A percentile compares a stretch with the other conserved stretches of the same genome.
phyloP scores from a whole-genome alignment of 2,113 vertebrate species.

The Epinephelus lanceolatus region DNA sequence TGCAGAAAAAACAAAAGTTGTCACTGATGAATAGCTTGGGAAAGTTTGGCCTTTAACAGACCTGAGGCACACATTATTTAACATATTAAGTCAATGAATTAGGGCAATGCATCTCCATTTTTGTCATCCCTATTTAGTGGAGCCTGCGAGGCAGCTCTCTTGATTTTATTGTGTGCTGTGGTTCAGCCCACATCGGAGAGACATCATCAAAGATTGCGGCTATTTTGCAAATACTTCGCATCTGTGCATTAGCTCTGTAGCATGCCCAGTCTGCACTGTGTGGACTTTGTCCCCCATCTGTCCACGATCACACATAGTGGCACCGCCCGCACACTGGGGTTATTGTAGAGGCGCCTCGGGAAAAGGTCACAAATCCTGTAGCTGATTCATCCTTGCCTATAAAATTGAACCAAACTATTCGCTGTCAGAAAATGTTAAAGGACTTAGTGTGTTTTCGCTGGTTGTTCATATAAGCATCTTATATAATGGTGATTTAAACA shows the following conservation, averaged over 20 bases:
- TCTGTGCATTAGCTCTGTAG: background rate
- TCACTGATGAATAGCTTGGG: conserved; percentile 36
- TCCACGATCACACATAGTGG: conserved; percentile 31
- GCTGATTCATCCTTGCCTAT: conserved; percentile 56
- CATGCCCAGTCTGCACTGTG: conserved; percentile 36
- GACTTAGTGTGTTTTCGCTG: background rate
- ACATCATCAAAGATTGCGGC: conserved; percentile 39
- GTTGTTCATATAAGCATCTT: conserved; percentile 9
- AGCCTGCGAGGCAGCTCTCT: conserved; percentile 24
- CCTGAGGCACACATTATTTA: conserved; percentile 8
- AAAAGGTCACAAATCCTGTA: conserved; percentile 52
- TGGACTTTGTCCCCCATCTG: conserved; percentile 41
- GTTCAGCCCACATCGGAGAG: conserved; percentile 23
- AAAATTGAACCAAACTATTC: conserved; percentile 25
- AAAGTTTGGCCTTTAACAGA: conserved; percentile 34
- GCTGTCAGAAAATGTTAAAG: background rate
- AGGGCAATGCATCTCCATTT: conserved; percentile 44
- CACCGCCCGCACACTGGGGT: conserved; percentile 40
- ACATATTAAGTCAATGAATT: conserved; percentile 36
- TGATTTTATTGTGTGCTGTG: conserved; percentile 16
- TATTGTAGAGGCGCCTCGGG: conserved; percentile 35
- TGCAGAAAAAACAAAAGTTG: conserved; percentile 63
- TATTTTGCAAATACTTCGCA: conserved; percentile 52
- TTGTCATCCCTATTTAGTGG: conserved; percentile 1
- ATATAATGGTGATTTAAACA: conserved; percentile 1